Conservation (phyloP, 2,888 invertebrate genomes). For the Agrochola circellaris region DNA sequence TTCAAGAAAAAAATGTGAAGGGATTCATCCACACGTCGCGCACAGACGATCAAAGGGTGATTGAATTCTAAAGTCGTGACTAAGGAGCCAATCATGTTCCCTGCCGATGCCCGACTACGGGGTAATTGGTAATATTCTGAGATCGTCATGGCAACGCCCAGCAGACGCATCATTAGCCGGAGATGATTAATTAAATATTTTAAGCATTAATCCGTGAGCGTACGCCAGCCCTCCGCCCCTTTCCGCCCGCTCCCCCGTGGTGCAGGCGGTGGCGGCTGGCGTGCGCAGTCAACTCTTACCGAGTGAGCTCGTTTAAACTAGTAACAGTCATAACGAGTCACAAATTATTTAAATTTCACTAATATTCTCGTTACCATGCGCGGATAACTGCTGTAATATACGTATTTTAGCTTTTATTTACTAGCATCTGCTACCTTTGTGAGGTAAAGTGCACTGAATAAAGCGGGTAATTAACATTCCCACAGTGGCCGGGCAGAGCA, state of each 20-base stretch:
- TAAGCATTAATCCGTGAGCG: slow-evolving; percentile 58
- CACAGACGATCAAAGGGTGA: slow-evolving; percentile 15
- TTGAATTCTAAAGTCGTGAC: slow-evolving; percentile 37
- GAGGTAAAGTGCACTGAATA: neutral
- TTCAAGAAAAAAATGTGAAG: slow-evolving; percentile 35
- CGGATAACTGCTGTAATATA: slow-evolving; percentile 52
- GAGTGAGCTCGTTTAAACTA: slow-evolving; percentile 57
- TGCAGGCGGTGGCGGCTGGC: slow-evolving; percentile 29
- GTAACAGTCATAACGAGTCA: slow-evolving; percentile 56
- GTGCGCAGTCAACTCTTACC: slow-evolving; percentile 33
- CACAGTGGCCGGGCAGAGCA: neutral
- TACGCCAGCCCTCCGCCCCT: slow-evolving; percentile 25
- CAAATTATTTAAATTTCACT: slow-evolving; percentile 70
- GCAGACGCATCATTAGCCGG: slow-evolving; percentile 55
- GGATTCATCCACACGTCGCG: slow-evolving; percentile 10
- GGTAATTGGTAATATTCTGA: slow-evolving; percentile 11
- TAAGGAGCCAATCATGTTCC: slow-evolving; percentile 8
- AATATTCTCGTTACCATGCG: slow-evolving; percentile 61
- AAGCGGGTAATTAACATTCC: slow-evolving; percentile 19
- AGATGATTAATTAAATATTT: slow-evolving; percentile 64
- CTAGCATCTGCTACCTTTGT: slow-evolving; percentile 43
- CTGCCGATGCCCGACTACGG: neutral
- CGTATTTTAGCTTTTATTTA: slow-evolving; percentile 51
- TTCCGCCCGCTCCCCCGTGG: neutral
- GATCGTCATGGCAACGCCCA: slow-evolving; percentile 47